Percentiles rank a stretch among this genome's conserved stretches.
Conservation (phyloP, 2,888 invertebrate genomes). For the Epirrita christyi region DNA sequence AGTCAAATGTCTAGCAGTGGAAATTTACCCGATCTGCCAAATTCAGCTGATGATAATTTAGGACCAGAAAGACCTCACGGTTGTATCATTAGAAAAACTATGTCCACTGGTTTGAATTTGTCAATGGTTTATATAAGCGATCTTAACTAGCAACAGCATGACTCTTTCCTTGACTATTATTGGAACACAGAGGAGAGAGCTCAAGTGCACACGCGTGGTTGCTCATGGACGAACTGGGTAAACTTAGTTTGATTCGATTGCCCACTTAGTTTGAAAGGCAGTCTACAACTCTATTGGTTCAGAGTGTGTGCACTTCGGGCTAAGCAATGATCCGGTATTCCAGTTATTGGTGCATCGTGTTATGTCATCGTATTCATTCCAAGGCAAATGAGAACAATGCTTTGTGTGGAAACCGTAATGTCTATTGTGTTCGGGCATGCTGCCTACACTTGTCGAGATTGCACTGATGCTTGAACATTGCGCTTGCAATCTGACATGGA, state of each 20-base stretch:
- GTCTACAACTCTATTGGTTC: constrained; percentile 7
- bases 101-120: no score
- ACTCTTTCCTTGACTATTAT: no score
- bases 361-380: constrained; percentile 36
- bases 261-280: constrained; percentile 11
- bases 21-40: no score
- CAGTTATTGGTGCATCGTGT: constrained; percentile 37
- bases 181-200: no score
- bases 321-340: constrained; percentile 34
- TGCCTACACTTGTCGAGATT: constrained; percentile 16
- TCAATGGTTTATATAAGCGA: no score
- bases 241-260: neutral
- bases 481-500: constrained; percentile 13
- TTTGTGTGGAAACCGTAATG: constrained; percentile 34
- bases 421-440: constrained; percentile 39
- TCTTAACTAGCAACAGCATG: no score
- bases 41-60: no score
- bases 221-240: no score
- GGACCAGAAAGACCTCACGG: no score
- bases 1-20: no score
- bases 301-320: constrained; percentile 41
- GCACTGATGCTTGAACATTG: constrained; percentile 8
- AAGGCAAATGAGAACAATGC: constrained; percentile 36
- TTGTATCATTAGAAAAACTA: no score
- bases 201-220: no score